Evolutionary conservation across 2,888 invertebrate species (phyloP).

Genomic region (Hecatera dysodea): DNA sequence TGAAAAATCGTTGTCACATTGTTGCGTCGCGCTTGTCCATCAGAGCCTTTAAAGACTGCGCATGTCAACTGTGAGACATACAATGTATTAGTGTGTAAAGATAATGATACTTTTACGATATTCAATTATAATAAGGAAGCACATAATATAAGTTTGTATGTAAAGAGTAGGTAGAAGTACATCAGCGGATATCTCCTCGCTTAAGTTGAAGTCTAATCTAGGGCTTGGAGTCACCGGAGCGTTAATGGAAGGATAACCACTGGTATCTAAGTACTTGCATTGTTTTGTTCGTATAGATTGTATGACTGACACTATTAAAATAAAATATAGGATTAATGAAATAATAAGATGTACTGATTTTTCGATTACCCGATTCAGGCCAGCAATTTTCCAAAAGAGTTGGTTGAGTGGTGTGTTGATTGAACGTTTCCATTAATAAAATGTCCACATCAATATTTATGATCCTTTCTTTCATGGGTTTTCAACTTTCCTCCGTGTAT

Average conservation of each 20-base stretch:
- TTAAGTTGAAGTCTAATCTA: conserved; percentile 36
- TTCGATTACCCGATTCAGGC: not conserved
- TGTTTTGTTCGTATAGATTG: not conserved
- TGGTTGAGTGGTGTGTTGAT: too few relatives aligned
- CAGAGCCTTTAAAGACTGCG: not conserved
- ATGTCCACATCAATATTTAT: too few relatives aligned
- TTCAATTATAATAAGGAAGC: not conserved
- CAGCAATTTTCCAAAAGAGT: too few relatives aligned
- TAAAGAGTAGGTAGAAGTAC: not conserved
- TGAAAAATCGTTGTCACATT: not conserved
- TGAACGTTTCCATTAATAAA: too few relatives aligned
- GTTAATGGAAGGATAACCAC: conserved; percentile 30
- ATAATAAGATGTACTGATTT: not conserved
- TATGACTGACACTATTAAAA: too few relatives aligned
- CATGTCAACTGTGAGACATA: too few relatives aligned
- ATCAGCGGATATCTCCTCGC: conserved; percentile 4
- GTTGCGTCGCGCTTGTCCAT: not conserved
- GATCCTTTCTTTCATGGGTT: too few relatives aligned
- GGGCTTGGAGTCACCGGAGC: conserved; percentile 19
- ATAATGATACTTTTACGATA: not conserved
- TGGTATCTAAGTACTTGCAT: not conserved
- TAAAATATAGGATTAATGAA: not conserved
- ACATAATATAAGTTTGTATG: not conserved
- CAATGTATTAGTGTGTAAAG: too few relatives aligned
- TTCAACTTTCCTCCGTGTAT: not conserved